Conservation (phyloP, 2,113 vertebrate species). For the Climacteris rufus region DNA sequence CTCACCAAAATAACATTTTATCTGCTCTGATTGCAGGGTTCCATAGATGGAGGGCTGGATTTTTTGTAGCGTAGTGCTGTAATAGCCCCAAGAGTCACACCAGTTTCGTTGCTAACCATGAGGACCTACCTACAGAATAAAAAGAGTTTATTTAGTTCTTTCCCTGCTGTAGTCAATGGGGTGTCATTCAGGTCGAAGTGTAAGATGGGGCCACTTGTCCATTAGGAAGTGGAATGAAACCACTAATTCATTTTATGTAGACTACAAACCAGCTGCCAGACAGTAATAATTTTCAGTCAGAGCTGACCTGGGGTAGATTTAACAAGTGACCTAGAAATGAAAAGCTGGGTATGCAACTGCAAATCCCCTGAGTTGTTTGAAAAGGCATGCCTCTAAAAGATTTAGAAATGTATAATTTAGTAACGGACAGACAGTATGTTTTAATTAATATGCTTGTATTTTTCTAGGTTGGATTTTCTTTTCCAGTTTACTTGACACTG, state of each 20-base stretch:
- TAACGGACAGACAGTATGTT: slow-evolving; percentile 42
- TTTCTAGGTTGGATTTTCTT: not conserved
- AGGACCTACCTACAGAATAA: not conserved
- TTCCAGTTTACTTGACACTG: not conserved
- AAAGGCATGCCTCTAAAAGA: slow-evolving; percentile 28
- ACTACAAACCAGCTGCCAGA: slow-evolving; percentile 50
- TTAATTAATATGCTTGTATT: slow-evolving; percentile 43
- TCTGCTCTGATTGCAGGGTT: not conserved
- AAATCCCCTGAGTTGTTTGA: slow-evolving; percentile 47
- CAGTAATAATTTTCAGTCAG: slow-evolving; percentile 50
- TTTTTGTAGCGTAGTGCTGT: not conserved
- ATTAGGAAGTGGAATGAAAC: slow-evolving; percentile 51
- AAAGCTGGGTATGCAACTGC: slow-evolving; percentile 39
- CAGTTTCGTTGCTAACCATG: not conserved
- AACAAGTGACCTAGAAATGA: slow-evolving; percentile 63
- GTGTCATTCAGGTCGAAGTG: slow-evolving; percentile 31
- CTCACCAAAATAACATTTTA: not conserved
- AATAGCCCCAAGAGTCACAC: not conserved
- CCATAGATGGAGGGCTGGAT: not conserved
- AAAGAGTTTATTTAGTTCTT: slow-evolving; percentile 27
- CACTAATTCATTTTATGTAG: slow-evolving; percentile 55
- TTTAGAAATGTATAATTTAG: slow-evolving; percentile 61
- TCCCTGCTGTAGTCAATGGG: not conserved
- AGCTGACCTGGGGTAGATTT: slow-evolving; percentile 53
- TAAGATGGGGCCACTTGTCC: slow-evolving; percentile 58